Percentiles rank a stretch among this genome's conserved stretches.
These are phyloP conservation scores for Phalacrocorax brasilianus DNA, from an alignment of 2,113 vertebrate genomes.

Conservation along the genomic window DNA sequence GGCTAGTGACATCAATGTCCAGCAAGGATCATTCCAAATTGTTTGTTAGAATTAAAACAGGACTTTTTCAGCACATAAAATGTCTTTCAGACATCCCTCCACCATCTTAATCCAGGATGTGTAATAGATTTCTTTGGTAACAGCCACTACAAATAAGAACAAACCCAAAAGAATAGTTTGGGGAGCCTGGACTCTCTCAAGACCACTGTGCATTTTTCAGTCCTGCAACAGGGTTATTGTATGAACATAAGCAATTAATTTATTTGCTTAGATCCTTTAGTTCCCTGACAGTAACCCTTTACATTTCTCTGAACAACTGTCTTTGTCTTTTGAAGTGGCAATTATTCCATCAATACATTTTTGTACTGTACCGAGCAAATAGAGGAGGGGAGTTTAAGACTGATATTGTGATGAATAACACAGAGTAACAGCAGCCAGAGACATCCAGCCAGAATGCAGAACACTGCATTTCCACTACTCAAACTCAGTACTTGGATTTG, in stretches of 20 bases:
- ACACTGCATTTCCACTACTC: background rate
- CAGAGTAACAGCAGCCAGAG: background rate
- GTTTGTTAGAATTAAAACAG: background rate
- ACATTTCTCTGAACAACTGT: background rate
- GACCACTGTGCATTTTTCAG: background rate
- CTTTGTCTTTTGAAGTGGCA: background rate
- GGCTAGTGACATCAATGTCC: background rate
- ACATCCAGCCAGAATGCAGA: background rate
- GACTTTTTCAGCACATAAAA: background rate
- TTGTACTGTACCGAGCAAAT: background rate
- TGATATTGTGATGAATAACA: background rate
- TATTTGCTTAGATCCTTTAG: background rate
- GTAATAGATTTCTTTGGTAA: background rate
- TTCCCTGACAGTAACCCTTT: background rate
- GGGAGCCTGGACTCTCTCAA: background rate
- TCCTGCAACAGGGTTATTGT: background rate
- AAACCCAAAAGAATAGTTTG: background rate
- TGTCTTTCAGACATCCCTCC: background rate
- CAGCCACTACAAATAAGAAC: background rate
- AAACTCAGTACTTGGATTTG: background rate
- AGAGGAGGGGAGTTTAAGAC: background rate
- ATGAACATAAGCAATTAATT: background rate
- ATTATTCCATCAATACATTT: background rate
- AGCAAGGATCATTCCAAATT: background rate
- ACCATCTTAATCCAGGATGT: background rate